These are phyloP conservation scores for Micronycteris hirsuta DNA, from an alignment of 2,113 vertebrate species.

Conservation along the genomic window DNA sequence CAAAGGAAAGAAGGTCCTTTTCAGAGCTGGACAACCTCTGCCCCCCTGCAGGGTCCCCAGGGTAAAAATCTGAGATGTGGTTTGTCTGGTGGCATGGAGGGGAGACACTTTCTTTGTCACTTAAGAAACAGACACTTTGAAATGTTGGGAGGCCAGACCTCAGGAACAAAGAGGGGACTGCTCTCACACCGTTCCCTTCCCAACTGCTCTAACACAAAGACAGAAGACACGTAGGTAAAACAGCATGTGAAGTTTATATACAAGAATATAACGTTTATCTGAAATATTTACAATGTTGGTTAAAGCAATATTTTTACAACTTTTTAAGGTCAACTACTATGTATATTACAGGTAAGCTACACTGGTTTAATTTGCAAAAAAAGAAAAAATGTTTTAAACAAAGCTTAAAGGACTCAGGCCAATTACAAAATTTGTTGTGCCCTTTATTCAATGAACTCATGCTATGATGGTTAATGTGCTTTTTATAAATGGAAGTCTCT, in stretches of 20 bases:
- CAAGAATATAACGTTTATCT: constrained; percentile 92
- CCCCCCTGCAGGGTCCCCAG: not conserved
- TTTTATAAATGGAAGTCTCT: constrained; percentile 63
- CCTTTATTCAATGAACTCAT: constrained; percentile 66
- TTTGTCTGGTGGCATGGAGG: accelerated
- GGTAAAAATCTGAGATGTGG: not conserved
- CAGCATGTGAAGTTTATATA: constrained; percentile 86
- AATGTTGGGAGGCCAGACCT: not conserved
- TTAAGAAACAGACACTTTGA: not conserved
- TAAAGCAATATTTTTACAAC: constrained; percentile 90
- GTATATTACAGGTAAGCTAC: constrained; percentile 84
- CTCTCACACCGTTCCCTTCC: not conserved
- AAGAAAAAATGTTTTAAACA: constrained; percentile 57
- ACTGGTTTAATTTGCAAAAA: constrained; percentile 78
- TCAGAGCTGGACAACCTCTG: not conserved
- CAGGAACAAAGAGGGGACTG: not conserved
- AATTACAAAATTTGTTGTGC: constrained; percentile 63
- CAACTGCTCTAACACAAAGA: constrained; percentile 27
- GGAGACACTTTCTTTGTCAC: not conserved
- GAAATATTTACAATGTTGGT: constrained; percentile 94
- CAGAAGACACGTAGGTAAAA: constrained; percentile 69
- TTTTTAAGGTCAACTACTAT: constrained; percentile 78
- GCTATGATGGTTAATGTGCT: constrained; percentile 70
- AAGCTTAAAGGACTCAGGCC: constrained; percentile 66
- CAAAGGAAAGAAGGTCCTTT: not conserved